phyloP scores from a whole-genome alignment of 1,140 invertebrate genomes.

The Cherax destructor region DNA sequence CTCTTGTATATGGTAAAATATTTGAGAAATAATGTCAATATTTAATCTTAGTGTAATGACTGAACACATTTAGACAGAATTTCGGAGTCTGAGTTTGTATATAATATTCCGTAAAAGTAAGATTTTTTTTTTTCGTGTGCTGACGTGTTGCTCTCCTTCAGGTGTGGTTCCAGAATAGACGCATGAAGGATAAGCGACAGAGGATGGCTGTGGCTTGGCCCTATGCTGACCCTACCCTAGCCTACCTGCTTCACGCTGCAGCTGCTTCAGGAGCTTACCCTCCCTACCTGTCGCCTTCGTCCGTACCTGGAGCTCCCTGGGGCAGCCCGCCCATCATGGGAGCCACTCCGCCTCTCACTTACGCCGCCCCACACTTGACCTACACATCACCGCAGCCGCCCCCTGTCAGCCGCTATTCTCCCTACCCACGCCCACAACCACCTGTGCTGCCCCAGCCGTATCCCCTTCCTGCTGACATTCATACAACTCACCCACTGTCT shows the following conservation, averaged over 20 bases:
- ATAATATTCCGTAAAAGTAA: too few relatives aligned
- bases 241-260: conserved; percentile 85
- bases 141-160: conserved; percentile 74
- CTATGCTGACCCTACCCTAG: conserved; percentile 93
- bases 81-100: too few relatives aligned
- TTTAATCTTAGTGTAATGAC: too few relatives aligned
- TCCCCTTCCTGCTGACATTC: neutral
- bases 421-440: conserved; percentile 43
- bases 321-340: neutral
- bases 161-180: conserved; percentile 99
- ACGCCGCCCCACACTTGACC: neutral
- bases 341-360: neutral
- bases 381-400: neutral
- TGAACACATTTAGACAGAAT: too few relatives aligned
- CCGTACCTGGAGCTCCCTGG: conserved; percentile 44
- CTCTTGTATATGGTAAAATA: too few relatives aligned
- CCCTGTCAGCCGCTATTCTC: conserved; percentile 9
- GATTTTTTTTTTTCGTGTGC: too few relatives aligned
- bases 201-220: conserved; percentile 95
- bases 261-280: conserved; percentile 79
- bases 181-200: conserved; percentile 99
- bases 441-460: neutral
- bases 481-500: neutral
- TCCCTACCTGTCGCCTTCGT: conserved; percentile 15
- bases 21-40: too few relatives aligned